phyloP scores from a whole-genome alignment of 2,113 vertebrate species.

The Polypterus senegalus region DNA sequence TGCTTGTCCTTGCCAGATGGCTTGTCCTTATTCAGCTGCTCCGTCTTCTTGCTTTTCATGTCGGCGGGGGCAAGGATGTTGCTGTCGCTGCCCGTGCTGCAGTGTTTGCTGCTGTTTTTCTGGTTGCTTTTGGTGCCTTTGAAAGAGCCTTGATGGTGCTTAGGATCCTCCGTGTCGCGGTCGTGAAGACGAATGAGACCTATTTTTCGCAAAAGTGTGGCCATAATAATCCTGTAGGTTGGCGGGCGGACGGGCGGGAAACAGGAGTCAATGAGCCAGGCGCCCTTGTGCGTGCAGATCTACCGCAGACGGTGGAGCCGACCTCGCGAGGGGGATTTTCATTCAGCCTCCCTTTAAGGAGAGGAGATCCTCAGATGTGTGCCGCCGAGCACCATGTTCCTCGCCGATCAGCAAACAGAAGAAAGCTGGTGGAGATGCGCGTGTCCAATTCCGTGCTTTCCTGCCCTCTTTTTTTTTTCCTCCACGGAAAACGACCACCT shows the following conservation, averaged over 20 bases:
- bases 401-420: too few species aligned
- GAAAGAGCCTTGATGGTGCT: slow-evolving; percentile 82
- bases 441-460: too few species aligned
- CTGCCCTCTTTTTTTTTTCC: too few species aligned
- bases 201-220: slow-evolving; percentile 91
- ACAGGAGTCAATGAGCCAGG: background rate
- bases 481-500: too few species aligned
- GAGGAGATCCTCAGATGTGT: too few species aligned
- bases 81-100: slow-evolving; percentile 56
- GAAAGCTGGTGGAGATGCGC: too few species aligned
- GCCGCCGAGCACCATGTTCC: too few species aligned
- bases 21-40: slow-evolving; percentile 61
- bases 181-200: slow-evolving; percentile 92
- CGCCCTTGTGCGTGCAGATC: background rate
- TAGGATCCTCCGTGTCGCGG: slow-evolving; percentile 91
- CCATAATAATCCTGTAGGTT: slow-evolving; percentile 50
- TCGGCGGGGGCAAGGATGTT: slow-evolving; percentile 58
- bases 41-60: slow-evolving; percentile 62
- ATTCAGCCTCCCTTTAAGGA: slow-evolving; percentile 12
- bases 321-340: slow-evolving; percentile 26
- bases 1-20: slow-evolving; percentile 52
- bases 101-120: slow-evolving; percentile 70
- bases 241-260: background rate
- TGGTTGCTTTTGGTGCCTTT: slow-evolving; percentile 72
- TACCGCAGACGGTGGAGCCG: slow-evolving; percentile 41